A percentile compares a stretch with the other conserved stretches of the same genome.
Evolutionary conservation across 2,888 invertebrate genomes (phyloP).

Genomic region (Acronicta psi): DNA sequence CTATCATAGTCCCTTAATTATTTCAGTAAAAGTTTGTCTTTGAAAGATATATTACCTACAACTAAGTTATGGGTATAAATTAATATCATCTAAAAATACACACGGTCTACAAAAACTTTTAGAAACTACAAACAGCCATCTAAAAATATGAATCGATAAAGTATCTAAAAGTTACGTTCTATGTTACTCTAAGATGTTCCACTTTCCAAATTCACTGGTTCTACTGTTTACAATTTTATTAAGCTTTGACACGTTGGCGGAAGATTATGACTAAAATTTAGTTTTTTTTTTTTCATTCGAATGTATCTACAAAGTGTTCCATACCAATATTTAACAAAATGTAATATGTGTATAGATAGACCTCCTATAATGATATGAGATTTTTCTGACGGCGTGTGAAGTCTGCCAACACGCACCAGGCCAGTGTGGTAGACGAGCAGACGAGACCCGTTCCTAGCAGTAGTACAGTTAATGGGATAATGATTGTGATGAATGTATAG

Average conservation of each 20-base stretch:
- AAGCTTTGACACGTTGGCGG: constrained; percentile 56
- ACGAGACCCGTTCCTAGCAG: too few relatives aligned
- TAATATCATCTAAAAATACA: constrained; percentile 69
- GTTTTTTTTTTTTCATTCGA: constrained; percentile 16
- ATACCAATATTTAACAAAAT: constrained; percentile 25
- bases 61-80: constrained; percentile 58
- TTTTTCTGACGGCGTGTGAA: too few relatives aligned
- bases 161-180: constrained; percentile 61
- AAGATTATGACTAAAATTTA: constrained; percentile 38
- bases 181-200: constrained; percentile 51
- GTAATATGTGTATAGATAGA: too few relatives aligned
- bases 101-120: constrained; percentile 71
- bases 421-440: too few relatives aligned
- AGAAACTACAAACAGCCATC: constrained; percentile 79
- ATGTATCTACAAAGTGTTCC: constrained; percentile 15
- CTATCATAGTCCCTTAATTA: constrained; percentile 13
- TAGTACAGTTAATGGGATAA: too few relatives aligned
- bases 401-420: too few relatives aligned
- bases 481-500: too few relatives aligned
- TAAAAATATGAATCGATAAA: constrained; percentile 77
- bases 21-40: constrained; percentile 20
- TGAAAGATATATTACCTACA: constrained; percentile 35
- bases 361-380: too few relatives aligned
- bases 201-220: constrained; percentile 55
- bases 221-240: constrained; percentile 36